Base-by-base conservation (phyloP, 2,797 vertebrate genomes). In the Periparus ater region DNA sequence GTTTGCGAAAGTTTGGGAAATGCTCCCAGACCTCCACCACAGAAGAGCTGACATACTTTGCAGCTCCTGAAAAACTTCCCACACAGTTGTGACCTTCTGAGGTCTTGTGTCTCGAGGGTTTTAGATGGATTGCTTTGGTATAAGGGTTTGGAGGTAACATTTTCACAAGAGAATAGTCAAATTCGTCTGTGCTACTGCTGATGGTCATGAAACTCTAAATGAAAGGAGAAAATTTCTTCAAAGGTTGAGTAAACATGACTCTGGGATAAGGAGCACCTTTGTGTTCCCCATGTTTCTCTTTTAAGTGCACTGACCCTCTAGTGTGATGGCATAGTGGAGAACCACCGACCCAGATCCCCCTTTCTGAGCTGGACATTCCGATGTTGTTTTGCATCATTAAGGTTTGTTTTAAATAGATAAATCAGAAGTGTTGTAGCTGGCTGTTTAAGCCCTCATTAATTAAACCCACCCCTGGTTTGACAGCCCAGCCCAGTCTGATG, bases 151-250 rank as follows among this genome's bases (percentile, higher is more conserved):
- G 89, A 77, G 84, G 94, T 88, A 95, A 96, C 94, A 74, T 92
- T 95, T 94, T 97, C 96, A 96, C 93, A 96, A 97, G 96, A 96
- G 96, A 96, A 96, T 47, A 44, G 51, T 82, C 29, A 70, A 68
- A 50, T 83, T 91, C 48, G 72, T 86, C 36, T 30, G 65, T 85
- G 76, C 61, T 84, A 48, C 65, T 86, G 66, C 30, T 88, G 68
- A 7, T 42, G 18, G 62, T 30, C 87, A 25, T 26, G 51, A 89
- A 96, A 82, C 36, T 75, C 18, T 57, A 91, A 94, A 62, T 78
- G 83, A 62, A 61, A 78, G 36, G 55, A 87, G 57, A 67, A 57
- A 79, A 89, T 75, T 88, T 92, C n/a, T 89, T 85, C 45, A 55
- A 86, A 86, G 54, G 36, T 86, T 38, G 57, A 63, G 50, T 40